A percentile compares a stretch with the other conserved stretches of the same genome.
phyloP scores from a whole-genome alignment of 2,797 vertebrate genomes.

The Pseudocheirus occidentalis region DNA sequence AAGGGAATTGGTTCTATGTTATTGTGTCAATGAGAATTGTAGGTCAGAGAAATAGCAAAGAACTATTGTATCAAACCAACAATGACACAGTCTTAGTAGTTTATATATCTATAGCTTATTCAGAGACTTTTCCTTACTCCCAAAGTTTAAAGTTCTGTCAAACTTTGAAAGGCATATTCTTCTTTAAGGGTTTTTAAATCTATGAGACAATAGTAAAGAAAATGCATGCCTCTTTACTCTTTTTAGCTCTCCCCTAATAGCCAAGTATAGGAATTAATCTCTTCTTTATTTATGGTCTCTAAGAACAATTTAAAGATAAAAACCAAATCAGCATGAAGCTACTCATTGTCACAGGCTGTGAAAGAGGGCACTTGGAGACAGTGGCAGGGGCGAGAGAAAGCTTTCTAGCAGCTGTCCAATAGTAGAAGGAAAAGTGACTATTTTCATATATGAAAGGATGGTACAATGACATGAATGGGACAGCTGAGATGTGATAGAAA shows the following conservation, averaged over 20 bases:
- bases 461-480: accelerated
- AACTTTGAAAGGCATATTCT: neutral
- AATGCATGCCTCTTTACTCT: neutral
- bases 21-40: neutral
- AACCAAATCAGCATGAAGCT: neutral
- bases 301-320: neutral
- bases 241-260: neutral
- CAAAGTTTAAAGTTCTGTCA: neutral
- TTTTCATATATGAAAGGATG: neutral
- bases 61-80: neutral
- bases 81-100: neutral
- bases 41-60: neutral
- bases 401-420: accelerated
- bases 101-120: neutral
- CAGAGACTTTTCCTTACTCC: neutral
- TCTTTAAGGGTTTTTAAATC: neutral
- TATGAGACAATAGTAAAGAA: neutral
- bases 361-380: neutral
- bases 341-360: neutral
- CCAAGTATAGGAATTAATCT: neutral
- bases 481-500: neutral
- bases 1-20: neutral
- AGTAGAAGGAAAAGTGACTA: neutral
- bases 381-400: neutral
- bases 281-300: neutral